phyloP scores from a whole-genome alignment of 2,888 invertebrate species.

The Cephalotes varians region DNA sequence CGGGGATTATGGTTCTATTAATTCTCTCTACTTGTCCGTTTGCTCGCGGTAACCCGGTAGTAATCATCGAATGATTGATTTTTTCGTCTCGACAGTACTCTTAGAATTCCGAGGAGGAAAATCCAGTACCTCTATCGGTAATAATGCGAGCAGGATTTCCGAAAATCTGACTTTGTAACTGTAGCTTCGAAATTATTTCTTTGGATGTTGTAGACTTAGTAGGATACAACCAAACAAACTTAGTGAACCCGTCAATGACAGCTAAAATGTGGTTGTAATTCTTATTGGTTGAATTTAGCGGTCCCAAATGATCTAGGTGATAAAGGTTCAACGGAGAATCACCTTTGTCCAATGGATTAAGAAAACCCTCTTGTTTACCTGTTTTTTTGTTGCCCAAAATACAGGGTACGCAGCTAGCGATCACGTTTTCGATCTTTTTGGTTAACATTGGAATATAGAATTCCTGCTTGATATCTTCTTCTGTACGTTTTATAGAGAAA shows the following conservation, averaged over 20 bases:
- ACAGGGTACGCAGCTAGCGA: slow-evolving; percentile 55
- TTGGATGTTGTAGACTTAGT: slow-evolving; percentile 30
- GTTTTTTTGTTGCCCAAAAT: slow-evolving; percentile 48
- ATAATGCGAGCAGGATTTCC: background rate
- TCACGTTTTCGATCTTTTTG: slow-evolving; percentile 50
- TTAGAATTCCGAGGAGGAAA: slow-evolving; percentile 1
- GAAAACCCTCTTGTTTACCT: slow-evolving; percentile 56
- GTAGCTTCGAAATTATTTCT: background rate
- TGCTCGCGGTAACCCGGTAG: slow-evolving; percentile 5
- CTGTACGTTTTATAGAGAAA: slow-evolving; percentile 22
- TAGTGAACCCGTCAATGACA: slow-evolving; percentile 28
- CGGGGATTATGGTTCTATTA: no score
- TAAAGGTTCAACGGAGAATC: slow-evolving; percentile 24
- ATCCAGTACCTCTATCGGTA: slow-evolving; percentile 3
- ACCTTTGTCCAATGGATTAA: slow-evolving; percentile 49
- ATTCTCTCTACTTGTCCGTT: background rate
- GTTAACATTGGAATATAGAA: slow-evolving; percentile 50
- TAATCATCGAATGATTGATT: background rate
- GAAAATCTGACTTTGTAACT: background rate
- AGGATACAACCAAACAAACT: slow-evolving; percentile 34
- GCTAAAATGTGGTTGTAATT: slow-evolving; percentile 42
- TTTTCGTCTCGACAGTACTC: background rate
- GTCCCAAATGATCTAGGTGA: slow-evolving; percentile 51
- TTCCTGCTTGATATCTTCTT: slow-evolving; percentile 44
- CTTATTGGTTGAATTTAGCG: slow-evolving; percentile 44